These are phyloP conservation scores for Boulengeromyrus knoepffleri DNA, from an alignment of 2,113 vertebrate species.

Conservation along the genomic window DNA sequence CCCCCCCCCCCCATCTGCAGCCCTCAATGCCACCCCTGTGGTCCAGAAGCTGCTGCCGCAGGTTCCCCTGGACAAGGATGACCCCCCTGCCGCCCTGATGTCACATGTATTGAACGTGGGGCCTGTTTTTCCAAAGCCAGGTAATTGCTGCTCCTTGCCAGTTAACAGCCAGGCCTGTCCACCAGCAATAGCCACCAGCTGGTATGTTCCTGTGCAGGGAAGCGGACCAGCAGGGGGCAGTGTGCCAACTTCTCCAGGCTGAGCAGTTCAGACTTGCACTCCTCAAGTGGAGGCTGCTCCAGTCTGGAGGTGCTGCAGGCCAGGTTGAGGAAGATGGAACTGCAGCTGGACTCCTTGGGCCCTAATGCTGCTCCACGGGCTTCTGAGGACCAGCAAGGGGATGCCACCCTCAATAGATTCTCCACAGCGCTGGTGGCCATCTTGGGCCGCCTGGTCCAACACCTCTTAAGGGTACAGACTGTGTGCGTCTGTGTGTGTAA, in stretches of 20 bases:
- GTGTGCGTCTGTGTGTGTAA: too few species aligned
- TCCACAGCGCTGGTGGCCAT: slow-evolving; percentile 73
- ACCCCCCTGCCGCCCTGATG: slow-evolving; percentile 21
- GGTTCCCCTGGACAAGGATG: background rate
- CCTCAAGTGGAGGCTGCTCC: slow-evolving; percentile 48
- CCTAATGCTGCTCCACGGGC: slow-evolving; percentile 13
- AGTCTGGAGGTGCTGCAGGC: slow-evolving; percentile 70
- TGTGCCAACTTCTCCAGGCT: slow-evolving; percentile 32
- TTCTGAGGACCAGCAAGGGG: slow-evolving; percentile 32
- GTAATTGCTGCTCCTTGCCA: slow-evolving; percentile 28
- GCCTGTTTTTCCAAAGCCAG: slow-evolving; percentile 47
- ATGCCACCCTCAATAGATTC: slow-evolving; percentile 73
- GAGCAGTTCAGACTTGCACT: slow-evolving; percentile 45
- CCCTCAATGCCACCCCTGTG: background rate
- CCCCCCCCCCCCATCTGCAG: background rate
- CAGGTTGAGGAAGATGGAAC: slow-evolving; percentile 75
- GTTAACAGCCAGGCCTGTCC: background rate
- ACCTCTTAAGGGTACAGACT: slow-evolving; percentile 68
- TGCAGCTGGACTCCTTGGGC: slow-evolving; percentile 67
- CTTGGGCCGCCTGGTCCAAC: slow-evolving; percentile 71
- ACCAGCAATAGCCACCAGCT: background rate
- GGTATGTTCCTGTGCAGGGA: slow-evolving; percentile 31
- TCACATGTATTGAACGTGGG: slow-evolving; percentile 71
- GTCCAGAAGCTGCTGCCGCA: background rate
- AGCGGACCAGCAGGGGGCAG: slow-evolving; percentile 31